Base-by-base conservation (phyloP, 2,113 vertebrate genomes). In the Catharus fuscescens region DNA sequence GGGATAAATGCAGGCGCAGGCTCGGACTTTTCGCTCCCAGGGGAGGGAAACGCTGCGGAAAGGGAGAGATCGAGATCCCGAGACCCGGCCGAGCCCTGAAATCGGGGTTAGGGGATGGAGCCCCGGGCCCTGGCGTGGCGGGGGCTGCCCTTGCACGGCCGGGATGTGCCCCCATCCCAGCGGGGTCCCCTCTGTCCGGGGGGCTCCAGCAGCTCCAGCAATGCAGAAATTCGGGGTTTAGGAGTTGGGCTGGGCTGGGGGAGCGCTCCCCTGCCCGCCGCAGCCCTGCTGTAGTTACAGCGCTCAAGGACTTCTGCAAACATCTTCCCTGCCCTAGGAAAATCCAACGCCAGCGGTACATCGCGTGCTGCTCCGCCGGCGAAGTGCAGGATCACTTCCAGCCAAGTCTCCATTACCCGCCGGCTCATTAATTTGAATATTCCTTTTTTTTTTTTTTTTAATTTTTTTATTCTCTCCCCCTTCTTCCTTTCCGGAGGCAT, bases 281-380 rank as follows among this genome's bases (percentile, higher is more conserved):
- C 97, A 91, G 95, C 61, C 60, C 56, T 47, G 95, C 88, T 18
- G 90, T 70, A 38, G 34, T 93, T 86, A n/a, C 89, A 96, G 94
- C 71, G 88, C 91, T 94, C 89, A 91, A 97, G 94, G 96, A 93
- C 93, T 96, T 89, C 91, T 95, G 82, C 95, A 14, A 92, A 94
- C 80, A 64, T 78, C 91, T 69, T 61, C 81, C 89, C 90, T 62
- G 79, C 96, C 24, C 48, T 18, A 61, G 82, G 57, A 45, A 26
- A 82, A 48, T 2, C 34, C 80, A 67, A 1, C 69, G 32, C 18
- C 70, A 7, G 80, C 82, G 17, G 87, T 24, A 28, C 94, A 20
- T 62, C 45, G 77, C 53, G 72, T 65, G 84, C 95, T 84, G 74
- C 92, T 67, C 65, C 40, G 65, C 88, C 84, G 65, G 80, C 84